Evolutionary conservation across 2,888 invertebrate species (phyloP).

Genomic region (Branchinecta sandiegonensis): DNA sequence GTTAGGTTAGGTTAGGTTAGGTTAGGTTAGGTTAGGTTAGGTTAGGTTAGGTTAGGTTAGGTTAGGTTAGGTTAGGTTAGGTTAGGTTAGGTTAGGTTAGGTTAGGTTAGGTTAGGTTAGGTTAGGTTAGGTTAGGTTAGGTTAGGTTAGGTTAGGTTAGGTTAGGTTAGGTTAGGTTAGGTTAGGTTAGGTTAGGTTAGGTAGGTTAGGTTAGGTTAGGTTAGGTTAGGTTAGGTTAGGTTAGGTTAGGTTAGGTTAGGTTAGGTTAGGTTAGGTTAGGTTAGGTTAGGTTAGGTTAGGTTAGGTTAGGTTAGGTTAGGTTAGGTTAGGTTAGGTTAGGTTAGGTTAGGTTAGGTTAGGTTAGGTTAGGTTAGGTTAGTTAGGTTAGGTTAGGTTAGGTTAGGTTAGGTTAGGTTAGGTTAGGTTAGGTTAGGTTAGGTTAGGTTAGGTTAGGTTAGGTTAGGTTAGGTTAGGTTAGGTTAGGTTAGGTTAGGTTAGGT

Average conservation of each 20-base stretch:
- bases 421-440: constrained; percentile 25
- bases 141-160: constrained; percentile 28
- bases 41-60: constrained; percentile 30
- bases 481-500: constrained; percentile 28
- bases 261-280: constrained; percentile 21
- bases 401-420: constrained; percentile 26
- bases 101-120: constrained; percentile 31
- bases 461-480: constrained; percentile 25
- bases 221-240: constrained; percentile 27
- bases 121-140: constrained; percentile 27
- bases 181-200: constrained; percentile 27
- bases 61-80: constrained; percentile 32
- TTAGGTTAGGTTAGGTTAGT: constrained; percentile 26
- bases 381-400: constrained; percentile 27
- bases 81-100: constrained; percentile 32
- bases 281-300: constrained; percentile 22
- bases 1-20: constrained; percentile 30
- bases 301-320: constrained; percentile 25
- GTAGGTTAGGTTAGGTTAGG: constrained; percentile 26
- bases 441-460: constrained; percentile 24
- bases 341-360: constrained; percentile 25
- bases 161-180: constrained; percentile 28
- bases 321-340: constrained; percentile 24
- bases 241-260: constrained; percentile 25
- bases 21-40: constrained; percentile 31